Evolutionary conservation across 2,797 vertebrate species (phyloP), one percentile per base, ranked within the genome.

Genomic region (Pelodytes ibericus): DNA sequence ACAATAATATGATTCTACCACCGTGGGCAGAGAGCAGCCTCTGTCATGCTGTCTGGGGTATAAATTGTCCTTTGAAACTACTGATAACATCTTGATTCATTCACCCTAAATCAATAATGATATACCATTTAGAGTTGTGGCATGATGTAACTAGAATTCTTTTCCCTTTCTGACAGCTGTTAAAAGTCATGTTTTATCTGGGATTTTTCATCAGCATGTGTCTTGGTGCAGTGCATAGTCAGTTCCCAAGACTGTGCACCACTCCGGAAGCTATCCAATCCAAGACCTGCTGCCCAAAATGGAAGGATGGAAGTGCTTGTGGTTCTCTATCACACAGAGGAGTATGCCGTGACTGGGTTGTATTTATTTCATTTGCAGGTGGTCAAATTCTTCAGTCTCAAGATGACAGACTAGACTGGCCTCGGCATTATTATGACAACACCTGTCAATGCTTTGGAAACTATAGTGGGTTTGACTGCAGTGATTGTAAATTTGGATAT

Each of bases 301-400:
- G 72, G 72, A 16, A 39, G 15, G 72, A 74, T 44, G 62, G 51
- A 39, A 74, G 62, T 20, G 2, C 61, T 3, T 74, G 72, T 27
- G 72, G 72, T 4, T 44, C 25, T 2, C 18, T 0, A 13, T 74
- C 72, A n/a, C 49, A 51, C 0, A 61, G 72, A 24, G 72, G 72
- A 4, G 4, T 26, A 24, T 74, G 72, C 8, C 63, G 18, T 3
- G 9, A 66, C 15, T 0, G 24, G 26, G 51, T 58, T 1, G 62
- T 22, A 10, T 47, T 31, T 47, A 58, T 5, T 1, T 7, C 33
- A 18, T 2, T 65, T 2, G 30, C 25, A 11, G 33, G 31, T 3
- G 25, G 62, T 18, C 13, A 15, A 3, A 33, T 44, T 44, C 72
- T 18, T 33, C 72, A 56, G 13, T 58, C 8, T 44, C 1, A 47